Evolutionary conservation across 2,797 vertebrate genomes (phyloP).

Genomic region (Numenius phaeopus): DNA sequence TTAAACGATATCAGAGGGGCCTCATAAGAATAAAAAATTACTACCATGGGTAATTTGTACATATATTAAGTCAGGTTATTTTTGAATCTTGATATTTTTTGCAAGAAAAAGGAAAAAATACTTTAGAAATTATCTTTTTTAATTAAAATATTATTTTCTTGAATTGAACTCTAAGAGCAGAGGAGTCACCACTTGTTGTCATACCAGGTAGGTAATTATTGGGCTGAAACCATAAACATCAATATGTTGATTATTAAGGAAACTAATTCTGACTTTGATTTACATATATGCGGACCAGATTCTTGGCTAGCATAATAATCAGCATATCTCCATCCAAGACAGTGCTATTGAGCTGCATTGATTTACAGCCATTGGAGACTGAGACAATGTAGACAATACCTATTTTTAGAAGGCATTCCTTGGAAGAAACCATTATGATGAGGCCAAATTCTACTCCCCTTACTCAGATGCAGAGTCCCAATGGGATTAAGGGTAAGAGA

Average conservation of each 20-base stretch:
- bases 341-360: background rate
- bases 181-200: background rate
- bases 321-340: background rate
- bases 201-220: background rate
- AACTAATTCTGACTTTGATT: background rate
- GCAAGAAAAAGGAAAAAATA: background rate
- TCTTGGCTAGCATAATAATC: background rate
- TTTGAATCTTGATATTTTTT: slow-evolving; percentile 10
- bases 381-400: background rate
- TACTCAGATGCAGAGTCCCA: background rate
- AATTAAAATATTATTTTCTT: background rate
- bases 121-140: background rate
- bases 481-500: background rate
- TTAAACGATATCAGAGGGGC: background rate
- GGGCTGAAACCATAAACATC: background rate
- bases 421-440: background rate
- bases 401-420: slow-evolving; percentile 10
- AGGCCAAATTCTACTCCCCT: background rate
- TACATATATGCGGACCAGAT: background rate
- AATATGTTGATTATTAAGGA: background rate
- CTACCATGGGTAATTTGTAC: background rate
- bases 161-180: background rate
- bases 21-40: slow-evolving; percentile 15
- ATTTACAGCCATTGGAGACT: background rate
- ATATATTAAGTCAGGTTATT: slow-evolving; percentile 17